A percentile compares a stretch with the other conserved stretches of the same genome.
These are phyloP conservation scores for Cottoperca gobio DNA, from an alignment of 2,797 vertebrate species.

Conservation along the genomic window DNA sequence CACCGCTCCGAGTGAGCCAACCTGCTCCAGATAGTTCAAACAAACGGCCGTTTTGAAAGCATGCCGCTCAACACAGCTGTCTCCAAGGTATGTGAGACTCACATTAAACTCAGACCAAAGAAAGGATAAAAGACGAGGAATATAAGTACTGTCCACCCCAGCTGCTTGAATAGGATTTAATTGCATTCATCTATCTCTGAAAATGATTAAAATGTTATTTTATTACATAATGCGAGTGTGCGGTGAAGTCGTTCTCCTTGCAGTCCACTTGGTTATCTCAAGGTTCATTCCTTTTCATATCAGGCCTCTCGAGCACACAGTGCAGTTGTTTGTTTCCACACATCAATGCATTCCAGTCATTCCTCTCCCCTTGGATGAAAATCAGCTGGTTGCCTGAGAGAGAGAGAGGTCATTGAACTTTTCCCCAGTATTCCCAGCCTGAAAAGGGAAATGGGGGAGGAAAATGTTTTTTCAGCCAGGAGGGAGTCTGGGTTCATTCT, in stretches of 20 bases:
- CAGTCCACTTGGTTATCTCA: constrained; percentile 51
- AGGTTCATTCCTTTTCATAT: constrained; percentile 67
- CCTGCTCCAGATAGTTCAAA: constrained; percentile 67
- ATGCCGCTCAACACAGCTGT: constrained; percentile 24
- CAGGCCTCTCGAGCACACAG: constrained; percentile 85
- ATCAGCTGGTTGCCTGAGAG: constrained; percentile 95
- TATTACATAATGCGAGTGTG: constrained; percentile 51
- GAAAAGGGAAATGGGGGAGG: constrained; percentile 4
- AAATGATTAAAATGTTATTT: constrained; percentile 34
- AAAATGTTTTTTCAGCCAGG: background rate
- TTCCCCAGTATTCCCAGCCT: constrained; percentile 79
- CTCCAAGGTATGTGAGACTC: constrained; percentile 42
- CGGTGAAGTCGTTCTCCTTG: constrained; percentile 20
- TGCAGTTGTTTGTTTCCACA: constrained; percentile 91
- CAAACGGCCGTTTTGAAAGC: constrained; percentile 53
- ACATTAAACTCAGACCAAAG: constrained; percentile 39
- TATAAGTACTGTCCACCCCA: constrained; percentile 14
- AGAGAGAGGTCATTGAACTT: constrained; percentile 92
- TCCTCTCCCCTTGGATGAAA: constrained; percentile 88
- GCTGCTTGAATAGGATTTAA: constrained; percentile 15
- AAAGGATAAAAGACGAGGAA: constrained; percentile 21
- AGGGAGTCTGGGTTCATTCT: constrained; percentile 6
- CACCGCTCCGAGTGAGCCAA: constrained; percentile 55
- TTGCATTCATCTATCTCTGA: constrained; percentile 5
- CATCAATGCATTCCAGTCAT: constrained; percentile 97